A percentile compares a stretch with the other conserved stretches of the same genome.
phyloP scores from a whole-genome alignment of 2,113 vertebrate genomes.

The Noctilio leporinus region DNA sequence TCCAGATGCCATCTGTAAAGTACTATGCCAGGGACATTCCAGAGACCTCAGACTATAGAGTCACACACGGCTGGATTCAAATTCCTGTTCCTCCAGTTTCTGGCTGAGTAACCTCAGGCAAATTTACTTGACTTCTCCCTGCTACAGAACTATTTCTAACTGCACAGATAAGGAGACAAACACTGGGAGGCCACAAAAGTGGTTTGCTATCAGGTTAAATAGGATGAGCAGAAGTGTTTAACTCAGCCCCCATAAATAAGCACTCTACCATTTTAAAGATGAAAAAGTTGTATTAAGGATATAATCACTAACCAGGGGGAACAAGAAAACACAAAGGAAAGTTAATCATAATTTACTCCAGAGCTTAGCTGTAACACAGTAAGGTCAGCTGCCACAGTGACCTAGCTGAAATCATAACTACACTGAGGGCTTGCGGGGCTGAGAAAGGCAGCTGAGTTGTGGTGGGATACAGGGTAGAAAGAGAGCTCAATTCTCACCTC shows the following conservation, averaged over 20 bases:
- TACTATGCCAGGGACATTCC: neutral
- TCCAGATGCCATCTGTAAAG: neutral
- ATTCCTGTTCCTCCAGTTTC: neutral
- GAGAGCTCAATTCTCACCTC: neutral
- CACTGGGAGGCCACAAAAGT: neutral
- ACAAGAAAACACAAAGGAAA: neutral
- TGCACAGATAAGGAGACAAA: neutral
- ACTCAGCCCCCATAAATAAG: neutral
- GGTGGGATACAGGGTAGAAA: too few relatives aligned
- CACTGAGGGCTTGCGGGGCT: fast-evolving
- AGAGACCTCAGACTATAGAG: neutral
- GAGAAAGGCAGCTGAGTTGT: fast-evolving
- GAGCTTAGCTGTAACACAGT: neutral
- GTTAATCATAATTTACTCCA: neutral
- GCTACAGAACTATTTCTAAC: neutral
- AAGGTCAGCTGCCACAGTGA: neutral
- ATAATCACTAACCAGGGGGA: neutral
- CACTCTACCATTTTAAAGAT: neutral
- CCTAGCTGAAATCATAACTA: neutral
- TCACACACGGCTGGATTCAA: neutral
- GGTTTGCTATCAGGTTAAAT: neutral
- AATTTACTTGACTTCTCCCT: neutral
- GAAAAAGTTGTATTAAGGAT: neutral
- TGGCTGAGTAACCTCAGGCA: neutral
- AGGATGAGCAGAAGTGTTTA: neutral